Evolutionary conservation across 2,888 invertebrate species (phyloP).

Genomic region (Cylloceria caligata): DNA sequence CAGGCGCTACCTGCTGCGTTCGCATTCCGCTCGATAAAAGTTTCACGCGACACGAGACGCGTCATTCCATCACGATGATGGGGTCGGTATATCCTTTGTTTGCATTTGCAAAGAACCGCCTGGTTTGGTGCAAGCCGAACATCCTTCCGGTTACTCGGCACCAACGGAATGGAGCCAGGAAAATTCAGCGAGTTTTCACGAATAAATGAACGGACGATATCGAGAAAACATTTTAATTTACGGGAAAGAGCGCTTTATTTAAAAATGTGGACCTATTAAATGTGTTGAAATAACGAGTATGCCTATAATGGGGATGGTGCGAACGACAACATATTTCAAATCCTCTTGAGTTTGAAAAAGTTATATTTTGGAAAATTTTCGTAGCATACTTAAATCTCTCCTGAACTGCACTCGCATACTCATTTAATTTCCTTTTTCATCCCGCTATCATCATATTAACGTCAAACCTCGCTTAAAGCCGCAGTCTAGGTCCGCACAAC

Average conservation of each 20-base stretch:
- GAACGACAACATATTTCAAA: no score
- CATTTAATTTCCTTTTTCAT: constrained; percentile 18
- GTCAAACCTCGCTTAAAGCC: constrained; percentile 12
- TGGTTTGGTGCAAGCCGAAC: constrained; percentile 39
- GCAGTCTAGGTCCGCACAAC: background rate
- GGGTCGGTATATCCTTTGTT: constrained; percentile 37
- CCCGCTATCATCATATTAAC: background rate
- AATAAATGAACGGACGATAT: constrained; percentile 2
- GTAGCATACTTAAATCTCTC: background rate
- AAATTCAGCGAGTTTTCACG: background rate
- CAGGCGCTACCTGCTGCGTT: constrained; percentile 56
- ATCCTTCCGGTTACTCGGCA: constrained; percentile 43
- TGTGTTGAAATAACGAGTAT: background rate
- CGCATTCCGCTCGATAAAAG: constrained; percentile 68
- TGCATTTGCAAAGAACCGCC: constrained; percentile 8
- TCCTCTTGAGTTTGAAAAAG: no score
- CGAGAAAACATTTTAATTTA: background rate
- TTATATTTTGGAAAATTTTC: background rate
- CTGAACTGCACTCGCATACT: background rate
- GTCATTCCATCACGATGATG: constrained; percentile 12
- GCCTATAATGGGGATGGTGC: no score
- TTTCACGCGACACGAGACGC: constrained; percentile 70
- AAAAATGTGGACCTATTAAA: background rate
- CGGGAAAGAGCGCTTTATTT: background rate
- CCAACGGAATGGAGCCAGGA: background rate